phyloP scores from a whole-genome alignment of 2,888 invertebrate species.

The Drosophila pegasa region DNA sequence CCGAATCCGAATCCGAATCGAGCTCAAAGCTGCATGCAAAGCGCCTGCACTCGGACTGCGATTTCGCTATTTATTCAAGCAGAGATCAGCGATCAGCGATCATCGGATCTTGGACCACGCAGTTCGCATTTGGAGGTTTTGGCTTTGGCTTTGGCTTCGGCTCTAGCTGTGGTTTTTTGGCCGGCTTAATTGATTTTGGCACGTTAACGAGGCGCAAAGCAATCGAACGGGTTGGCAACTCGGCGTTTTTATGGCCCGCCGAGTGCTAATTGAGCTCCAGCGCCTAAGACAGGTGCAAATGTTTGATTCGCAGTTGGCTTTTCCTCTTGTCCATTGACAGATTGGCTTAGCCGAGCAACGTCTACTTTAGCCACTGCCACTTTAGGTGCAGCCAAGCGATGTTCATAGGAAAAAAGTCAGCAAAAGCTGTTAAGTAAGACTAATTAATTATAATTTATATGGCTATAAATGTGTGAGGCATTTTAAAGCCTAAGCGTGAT shows the following conservation, averaged over 20 bases:
- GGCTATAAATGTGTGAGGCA: too few species aligned
- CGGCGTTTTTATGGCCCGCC: slow-evolving; percentile 18
- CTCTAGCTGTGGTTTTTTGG: neutral
- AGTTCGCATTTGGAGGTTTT: slow-evolving; percentile 52
- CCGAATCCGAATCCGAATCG: neutral
- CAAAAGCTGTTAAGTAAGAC: neutral
- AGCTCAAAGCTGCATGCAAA: slow-evolving; percentile 32
- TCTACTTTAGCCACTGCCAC: slow-evolving; percentile 1
- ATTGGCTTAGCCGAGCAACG: neutral
- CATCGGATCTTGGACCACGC: slow-evolving; percentile 13
- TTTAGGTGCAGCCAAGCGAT: neutral
- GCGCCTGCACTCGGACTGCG: slow-evolving; percentile 4
- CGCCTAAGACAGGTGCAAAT: slow-evolving; percentile 44
- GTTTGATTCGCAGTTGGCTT: slow-evolving; percentile 39
- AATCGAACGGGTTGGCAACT: slow-evolving; percentile 63
- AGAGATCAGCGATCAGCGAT: slow-evolving; percentile 14
- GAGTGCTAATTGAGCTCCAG: slow-evolving; percentile 63
- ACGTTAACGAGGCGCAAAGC: slow-evolving; percentile 69
- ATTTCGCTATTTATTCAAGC: slow-evolving; percentile 59
- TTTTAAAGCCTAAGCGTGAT: too few species aligned
- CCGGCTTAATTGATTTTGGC: slow-evolving; percentile 73
- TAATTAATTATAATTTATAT: slow-evolving; percentile 3
- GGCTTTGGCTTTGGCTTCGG: slow-evolving; percentile 18
- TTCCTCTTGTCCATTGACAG: neutral
- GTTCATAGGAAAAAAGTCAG: neutral